A percentile compares a stretch with the other conserved stretches of the same genome.
Evolutionary conservation across 2,888 invertebrate genomes (phyloP).

Genomic region (Amiota mariae): DNA sequence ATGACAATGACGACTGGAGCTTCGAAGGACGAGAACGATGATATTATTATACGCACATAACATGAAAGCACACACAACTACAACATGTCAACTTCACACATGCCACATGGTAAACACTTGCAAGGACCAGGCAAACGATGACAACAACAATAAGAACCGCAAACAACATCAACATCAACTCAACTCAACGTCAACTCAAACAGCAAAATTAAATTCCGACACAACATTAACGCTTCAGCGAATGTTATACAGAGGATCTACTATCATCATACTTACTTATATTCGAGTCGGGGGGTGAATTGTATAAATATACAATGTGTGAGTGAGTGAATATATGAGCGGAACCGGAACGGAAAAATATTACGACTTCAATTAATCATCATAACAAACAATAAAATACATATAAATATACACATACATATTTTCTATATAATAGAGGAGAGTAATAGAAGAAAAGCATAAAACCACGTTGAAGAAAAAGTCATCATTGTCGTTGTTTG

Average conservation of each 20-base stretch:
- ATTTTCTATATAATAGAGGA: constrained; percentile 39
- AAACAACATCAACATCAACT: constrained; percentile 13
- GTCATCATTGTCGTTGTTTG: background rate
- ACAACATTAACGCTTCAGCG: constrained; percentile 33
- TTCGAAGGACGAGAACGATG: background rate
- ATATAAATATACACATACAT: no score
- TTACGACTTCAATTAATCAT: constrained; percentile 68
- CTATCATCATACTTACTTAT: no score
- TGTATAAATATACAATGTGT: background rate
- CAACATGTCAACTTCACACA: constrained; percentile 40
- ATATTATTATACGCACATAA: constrained; percentile 1
- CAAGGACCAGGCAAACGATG: no score
- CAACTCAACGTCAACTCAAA: constrained; percentile 17
- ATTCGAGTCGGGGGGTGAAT: no score
- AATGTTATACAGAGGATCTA: background rate
- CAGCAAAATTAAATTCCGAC: constrained; percentile 37
- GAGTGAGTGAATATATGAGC: background rate
- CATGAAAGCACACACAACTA: background rate
- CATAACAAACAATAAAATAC: constrained; percentile 58
- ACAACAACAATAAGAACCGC: background rate
- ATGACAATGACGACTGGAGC: background rate
- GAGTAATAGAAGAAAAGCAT: background rate
- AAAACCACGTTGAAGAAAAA: constrained; percentile 6
- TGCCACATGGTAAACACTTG: background rate
- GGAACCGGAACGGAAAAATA: constrained; percentile 41